Base-by-base conservation (phyloP, 2,797 vertebrate species). In the Sardinella longiceps region DNA sequence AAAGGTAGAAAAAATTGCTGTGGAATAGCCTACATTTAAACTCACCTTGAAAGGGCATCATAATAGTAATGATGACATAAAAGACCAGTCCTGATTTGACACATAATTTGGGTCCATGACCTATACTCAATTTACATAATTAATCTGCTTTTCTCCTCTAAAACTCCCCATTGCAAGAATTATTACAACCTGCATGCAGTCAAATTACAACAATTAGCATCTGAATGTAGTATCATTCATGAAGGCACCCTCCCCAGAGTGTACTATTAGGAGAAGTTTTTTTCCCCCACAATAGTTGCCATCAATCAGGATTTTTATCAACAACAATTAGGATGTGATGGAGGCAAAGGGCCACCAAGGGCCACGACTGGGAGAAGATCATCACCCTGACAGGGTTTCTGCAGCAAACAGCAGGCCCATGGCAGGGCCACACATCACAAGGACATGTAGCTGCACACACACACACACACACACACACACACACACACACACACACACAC, bases 391-490 rank as follows among this genome's bases (percentile, higher is more conserved):
- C 56, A 60, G n/a, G 25, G 56, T 60, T 60, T 28, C 56, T 60
- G 56, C 56, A 60, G 56, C 56, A 60, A 10, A 60, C 56, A 60
- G 56, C 56, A n/a, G 56, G 23, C 25, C 56, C 15, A 60, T 60
- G n/a, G 23, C 56, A 25, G 56, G 25, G 23, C 56, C 56, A 60
- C 56, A 60, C 7, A 60, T 60, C 56, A 60, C 56, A 10, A 25
- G 23, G 56, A n/a, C 56, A 60, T 25, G 10, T 25, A 60, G 56
- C 56, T 58, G 25, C 23, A 58, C 56, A 58, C 53, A 58, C 53
- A 53, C 48, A 50, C 48, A 50, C 48, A 63, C 58, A 25, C 58
- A 66, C 60, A 66, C 63, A 70, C 63, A 33, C 63, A 70, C 63
- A 66, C 33, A 74, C 33, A 39, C 66, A 37, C 28, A 74, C 5